A percentile compares a stretch with the other conserved stretches of the same genome.
Evolutionary conservation across 2,797 vertebrate species (phyloP).

Genomic region (Gadopsis bispinosus): DNA sequence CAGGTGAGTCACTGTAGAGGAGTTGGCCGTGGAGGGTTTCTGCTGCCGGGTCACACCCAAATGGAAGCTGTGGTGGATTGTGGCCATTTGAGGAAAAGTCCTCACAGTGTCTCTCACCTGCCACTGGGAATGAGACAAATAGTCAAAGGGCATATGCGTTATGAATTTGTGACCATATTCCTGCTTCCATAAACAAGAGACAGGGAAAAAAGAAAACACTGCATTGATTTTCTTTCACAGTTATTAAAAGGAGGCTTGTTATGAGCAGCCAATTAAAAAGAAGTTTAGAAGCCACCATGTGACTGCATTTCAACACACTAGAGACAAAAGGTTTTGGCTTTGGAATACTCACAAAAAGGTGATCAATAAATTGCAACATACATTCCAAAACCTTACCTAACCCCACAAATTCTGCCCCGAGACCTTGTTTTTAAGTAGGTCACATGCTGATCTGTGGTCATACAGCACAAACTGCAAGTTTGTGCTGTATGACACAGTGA

Average conservation of each 20-base stretch:
- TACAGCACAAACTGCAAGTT: too few relatives aligned
- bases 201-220: background rate
- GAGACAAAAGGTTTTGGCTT: background rate
- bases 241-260: conserved; percentile 2
- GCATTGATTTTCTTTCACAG: conserved; percentile 74
- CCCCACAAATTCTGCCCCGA: conserved; percentile 38
- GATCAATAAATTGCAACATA: conserved; percentile 54
- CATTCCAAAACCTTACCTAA: conserved; percentile 46
- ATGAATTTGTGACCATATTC: conserved; percentile 22
- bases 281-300: background rate
- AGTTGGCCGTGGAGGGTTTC: conserved; percentile 83
- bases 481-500: conserved; percentile 53
- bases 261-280: background rate
- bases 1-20: conserved; percentile 88
- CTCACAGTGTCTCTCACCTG: conserved; percentile 88
- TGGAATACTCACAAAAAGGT: conserved; percentile 2
- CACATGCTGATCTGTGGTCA: conserved; percentile 58
- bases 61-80: conserved; percentile 74
- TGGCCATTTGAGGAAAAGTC: conserved; percentile 87
- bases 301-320: conserved; percentile 26
- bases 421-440: conserved; percentile 51
- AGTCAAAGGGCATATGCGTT: conserved; percentile 41
- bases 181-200: background rate
- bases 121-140: conserved; percentile 86
- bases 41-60: conserved; percentile 81